Conservation (phyloP, 1,140 invertebrate genomes). For the Marisa cornuarietis region DNA sequence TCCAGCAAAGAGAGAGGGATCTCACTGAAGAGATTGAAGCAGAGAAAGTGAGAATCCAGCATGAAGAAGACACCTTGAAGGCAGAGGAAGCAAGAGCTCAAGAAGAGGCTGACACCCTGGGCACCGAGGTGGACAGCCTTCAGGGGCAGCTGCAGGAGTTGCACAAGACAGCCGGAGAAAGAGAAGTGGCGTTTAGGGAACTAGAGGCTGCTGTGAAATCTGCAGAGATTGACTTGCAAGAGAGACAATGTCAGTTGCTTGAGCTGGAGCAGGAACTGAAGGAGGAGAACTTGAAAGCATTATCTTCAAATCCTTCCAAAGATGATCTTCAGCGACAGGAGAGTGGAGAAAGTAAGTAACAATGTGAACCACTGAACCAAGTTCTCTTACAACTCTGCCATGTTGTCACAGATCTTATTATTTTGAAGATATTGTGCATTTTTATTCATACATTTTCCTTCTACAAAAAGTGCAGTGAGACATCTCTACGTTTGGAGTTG, state of each 20-base stretch:
- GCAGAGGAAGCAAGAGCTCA: conserved; percentile 67
- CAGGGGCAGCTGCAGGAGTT: conserved; percentile 68
- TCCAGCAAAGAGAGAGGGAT: conserved; percentile 70
- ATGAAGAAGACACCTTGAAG: conserved; percentile 42
- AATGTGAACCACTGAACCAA: not conserved
- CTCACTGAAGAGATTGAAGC: conserved; percentile 86
- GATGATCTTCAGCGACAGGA: conserved; percentile 82
- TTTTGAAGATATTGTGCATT: too few relatives aligned
- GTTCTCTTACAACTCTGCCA: not conserved
- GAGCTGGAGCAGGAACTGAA: conserved; percentile 88
- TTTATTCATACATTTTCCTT: too few relatives aligned
- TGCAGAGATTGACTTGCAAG: conserved; percentile 70
- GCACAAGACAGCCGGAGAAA: conserved; percentile 74
- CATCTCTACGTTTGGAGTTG: too few relatives aligned
- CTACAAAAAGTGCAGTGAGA: too few relatives aligned
- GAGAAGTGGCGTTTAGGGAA: conserved; percentile 26
- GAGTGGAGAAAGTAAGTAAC: conserved; percentile 26
- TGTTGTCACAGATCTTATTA: too few relatives aligned
- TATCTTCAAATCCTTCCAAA: conserved; percentile 82
- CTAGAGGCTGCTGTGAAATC: conserved; percentile 73
- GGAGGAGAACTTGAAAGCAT: conserved; percentile 81
- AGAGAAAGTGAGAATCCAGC: conserved; percentile 50
- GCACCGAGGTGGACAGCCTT: conserved; percentile 82
- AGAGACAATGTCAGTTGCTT: conserved; percentile 69
- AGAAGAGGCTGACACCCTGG: conserved; percentile 78